These are phyloP conservation scores for Calidris pugnax DNA, from an alignment of 2,113 vertebrate species.

Conservation along the genomic window DNA sequence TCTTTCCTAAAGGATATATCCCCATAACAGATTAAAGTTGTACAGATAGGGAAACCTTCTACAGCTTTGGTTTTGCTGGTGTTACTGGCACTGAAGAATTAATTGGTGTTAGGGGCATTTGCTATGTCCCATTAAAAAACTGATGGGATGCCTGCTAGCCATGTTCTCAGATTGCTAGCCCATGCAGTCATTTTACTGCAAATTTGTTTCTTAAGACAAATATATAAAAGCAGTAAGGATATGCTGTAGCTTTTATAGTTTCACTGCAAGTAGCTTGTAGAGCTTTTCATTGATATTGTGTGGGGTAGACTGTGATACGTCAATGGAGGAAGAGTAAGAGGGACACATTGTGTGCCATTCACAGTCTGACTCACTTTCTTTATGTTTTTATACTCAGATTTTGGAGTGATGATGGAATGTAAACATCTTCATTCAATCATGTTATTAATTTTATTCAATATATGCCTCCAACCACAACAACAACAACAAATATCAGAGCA, in stretches of 20 bases:
- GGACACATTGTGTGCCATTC: background rate
- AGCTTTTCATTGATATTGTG: background rate
- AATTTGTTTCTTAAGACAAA: background rate
- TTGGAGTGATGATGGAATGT: background rate
- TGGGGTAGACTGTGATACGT: background rate
- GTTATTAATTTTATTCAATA: background rate
- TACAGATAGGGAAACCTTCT: background rate
- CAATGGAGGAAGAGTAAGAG: background rate
- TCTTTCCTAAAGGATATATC: background rate
- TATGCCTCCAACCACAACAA: background rate
- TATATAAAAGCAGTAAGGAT: background rate
- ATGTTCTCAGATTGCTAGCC: background rate
- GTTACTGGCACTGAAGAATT: background rate
- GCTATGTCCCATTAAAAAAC: background rate
- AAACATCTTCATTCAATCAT: background rate
- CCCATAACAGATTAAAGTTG: background rate
- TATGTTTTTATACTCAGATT: background rate
- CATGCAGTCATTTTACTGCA: background rate
- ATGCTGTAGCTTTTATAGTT: background rate
- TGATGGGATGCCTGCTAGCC: background rate
- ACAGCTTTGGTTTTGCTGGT: background rate
- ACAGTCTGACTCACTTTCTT: background rate
- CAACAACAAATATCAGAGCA: background rate
- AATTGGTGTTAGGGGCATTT: background rate
- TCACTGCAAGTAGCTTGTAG: background rate